These are phyloP conservation scores for Drosophila ercepeae DNA, from an alignment of 1,140 invertebrate species.

Conservation along the genomic window DNA sequence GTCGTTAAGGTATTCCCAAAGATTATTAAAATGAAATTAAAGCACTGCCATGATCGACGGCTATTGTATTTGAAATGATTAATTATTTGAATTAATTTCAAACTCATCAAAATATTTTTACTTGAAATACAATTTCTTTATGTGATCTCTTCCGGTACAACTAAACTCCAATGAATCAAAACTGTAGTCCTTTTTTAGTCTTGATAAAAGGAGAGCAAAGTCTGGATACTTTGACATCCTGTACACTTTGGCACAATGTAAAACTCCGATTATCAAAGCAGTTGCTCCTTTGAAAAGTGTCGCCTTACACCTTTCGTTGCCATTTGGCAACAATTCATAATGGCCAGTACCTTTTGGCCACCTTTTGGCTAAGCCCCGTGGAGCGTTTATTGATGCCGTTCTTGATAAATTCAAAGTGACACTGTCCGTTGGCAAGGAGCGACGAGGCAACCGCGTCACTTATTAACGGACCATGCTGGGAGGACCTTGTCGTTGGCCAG, in stretches of 20 bases:
- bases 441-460: constrained; percentile 53
- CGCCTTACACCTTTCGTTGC: constrained; percentile 31
- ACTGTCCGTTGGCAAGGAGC: constrained; percentile 33
- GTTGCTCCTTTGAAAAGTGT: constrained; percentile 33
- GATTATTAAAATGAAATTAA: not conserved
- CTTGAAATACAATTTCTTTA: too few species aligned
- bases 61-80: too few species aligned
- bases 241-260: constrained; percentile 7
- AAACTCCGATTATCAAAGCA: not conserved
- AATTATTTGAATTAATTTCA: too few species aligned
- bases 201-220: not conserved
- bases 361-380: constrained; percentile 18
- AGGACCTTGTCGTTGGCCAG: constrained; percentile 48
- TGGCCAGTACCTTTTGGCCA: constrained; percentile 9
- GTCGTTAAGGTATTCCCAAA: not conserved
- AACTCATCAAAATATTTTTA: too few species aligned
- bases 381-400: constrained; percentile 64
- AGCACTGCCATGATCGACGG: too few species aligned
- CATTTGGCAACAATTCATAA: constrained; percentile 30
- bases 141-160: not conserved
- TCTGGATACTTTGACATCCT: too few species aligned
- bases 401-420: constrained; percentile 68
- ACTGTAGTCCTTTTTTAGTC: not conserved
- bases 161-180: not conserved
- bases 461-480: constrained; percentile 59